Evolutionary conservation across 2,888 invertebrate species (phyloP), one percentile per base, ranked within the genome.

Genomic region (Chymomyza caudatula): DNA sequence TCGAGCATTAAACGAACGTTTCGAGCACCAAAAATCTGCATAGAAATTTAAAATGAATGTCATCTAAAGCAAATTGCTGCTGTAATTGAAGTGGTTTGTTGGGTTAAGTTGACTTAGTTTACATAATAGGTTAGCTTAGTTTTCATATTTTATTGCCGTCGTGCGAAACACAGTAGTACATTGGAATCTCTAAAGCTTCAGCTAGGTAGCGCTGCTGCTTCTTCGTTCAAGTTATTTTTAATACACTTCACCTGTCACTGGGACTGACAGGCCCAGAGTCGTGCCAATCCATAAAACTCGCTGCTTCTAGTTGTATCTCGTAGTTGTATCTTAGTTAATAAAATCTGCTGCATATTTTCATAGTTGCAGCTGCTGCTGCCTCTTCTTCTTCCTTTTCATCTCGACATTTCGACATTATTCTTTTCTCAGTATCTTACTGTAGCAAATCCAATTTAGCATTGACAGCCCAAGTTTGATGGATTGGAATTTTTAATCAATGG

Each of bases 391-490:
- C 29, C 11, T 1, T 11, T 37, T 1, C 29, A 37, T 2, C 29
- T 37, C 11, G 29, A 11, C 29, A 37, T 11, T 37, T 4, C 11
- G 11, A 37, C 49, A 59, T 59, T 52, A 44, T 42, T 53, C 44
- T n/a, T n/a, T n/a, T n/a, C n/a, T n/a, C 29, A 37, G 29, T 37
- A 37, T 47, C 47, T n/a, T 19, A 5, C 4, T 47, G 47, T 56
- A 42, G 62, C 52, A 56, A 71, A 74, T 74, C 54, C 53, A 69
- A 77, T 72, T 63, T 68, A 53, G 60, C 58, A 65, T 67, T 74
- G 75, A 69, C 75, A 69, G 67, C 11, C 59, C 37, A 72, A 63
- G 51, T 68, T 62, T 80, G 77, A 83, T 82, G 62, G 71, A 80
- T 80, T 71, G 68, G 71, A 70, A 73, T 68, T 70, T 70, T 68